A percentile compares a stretch with the other conserved stretches of the same genome.
These are phyloP conservation scores for Melanocharis versteri DNA, from an alignment of 2,113 vertebrate species.

Conservation along the genomic window DNA sequence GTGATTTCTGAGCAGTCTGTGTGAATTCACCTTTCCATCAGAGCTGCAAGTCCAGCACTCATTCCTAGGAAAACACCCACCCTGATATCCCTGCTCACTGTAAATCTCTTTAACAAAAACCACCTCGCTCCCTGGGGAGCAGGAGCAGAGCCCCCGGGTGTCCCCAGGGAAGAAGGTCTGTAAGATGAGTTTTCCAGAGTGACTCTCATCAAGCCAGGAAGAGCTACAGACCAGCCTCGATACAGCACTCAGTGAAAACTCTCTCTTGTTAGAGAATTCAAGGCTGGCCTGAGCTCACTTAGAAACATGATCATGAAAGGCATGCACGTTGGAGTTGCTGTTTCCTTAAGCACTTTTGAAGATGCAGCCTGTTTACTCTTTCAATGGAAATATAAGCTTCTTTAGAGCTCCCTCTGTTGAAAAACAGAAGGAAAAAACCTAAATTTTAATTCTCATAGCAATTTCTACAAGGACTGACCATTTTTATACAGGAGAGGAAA, in stretches of 20 bases:
- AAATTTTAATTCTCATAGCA: neutral
- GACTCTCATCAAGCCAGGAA: neutral
- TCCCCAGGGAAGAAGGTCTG: neutral
- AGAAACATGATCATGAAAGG: neutral
- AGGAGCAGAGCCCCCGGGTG: neutral
- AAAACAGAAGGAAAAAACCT: neutral
- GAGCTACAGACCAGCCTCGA: neutral
- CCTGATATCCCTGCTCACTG: neutral
- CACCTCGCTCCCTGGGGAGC: neutral
- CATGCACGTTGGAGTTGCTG: neutral
- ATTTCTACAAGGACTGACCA: neutral
- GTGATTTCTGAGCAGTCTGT: neutral
- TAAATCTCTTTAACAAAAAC: neutral
- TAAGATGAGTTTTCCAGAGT: neutral
- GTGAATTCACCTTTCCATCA: neutral
- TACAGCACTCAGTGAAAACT: neutral
- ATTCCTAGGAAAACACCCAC: neutral
- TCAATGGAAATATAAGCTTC: neutral
- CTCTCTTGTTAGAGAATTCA: neutral
- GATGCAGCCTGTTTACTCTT: neutral
- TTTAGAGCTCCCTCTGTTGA: constrained; percentile 61
- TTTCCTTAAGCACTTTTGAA: neutral
- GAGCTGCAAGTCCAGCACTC: neutral
- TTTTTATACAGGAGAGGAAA: neutral
- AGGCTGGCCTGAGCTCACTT: neutral